Conservation (phyloP, 2,113 vertebrate species). For the Mustela lutreola region DNA sequence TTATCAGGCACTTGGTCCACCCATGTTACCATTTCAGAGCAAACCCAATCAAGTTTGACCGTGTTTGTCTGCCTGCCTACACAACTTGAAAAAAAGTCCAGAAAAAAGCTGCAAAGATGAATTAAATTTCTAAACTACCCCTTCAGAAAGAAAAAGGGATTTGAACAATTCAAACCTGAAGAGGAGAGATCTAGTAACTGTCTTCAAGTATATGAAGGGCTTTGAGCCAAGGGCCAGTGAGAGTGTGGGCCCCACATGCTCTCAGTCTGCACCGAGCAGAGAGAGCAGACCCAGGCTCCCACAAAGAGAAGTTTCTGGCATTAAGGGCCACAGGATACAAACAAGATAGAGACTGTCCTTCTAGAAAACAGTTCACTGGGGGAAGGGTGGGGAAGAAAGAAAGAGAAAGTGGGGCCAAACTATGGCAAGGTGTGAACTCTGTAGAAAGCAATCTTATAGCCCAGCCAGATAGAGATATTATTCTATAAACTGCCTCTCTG, state of each 20-base stretch:
- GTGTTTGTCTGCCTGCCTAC: not conserved
- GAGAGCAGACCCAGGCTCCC: not conserved
- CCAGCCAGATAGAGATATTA: not conserved
- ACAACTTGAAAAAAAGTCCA: conserved; percentile 7
- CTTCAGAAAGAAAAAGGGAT: conserved; percentile 45
- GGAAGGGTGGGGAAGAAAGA: not conserved
- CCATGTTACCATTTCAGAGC: not conserved
- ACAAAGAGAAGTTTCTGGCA: not conserved
- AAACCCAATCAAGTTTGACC: not conserved
- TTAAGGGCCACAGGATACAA: not conserved
- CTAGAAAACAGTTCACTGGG: not conserved
- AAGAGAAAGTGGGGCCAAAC: not conserved
- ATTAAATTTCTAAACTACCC: conserved; percentile 52
- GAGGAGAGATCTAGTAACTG: conserved; percentile 40
- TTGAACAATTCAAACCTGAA: not conserved
- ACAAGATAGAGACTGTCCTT: not conserved
- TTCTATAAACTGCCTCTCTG: not conserved
- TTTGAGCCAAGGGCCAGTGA: not conserved
- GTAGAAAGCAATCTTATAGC: not conserved
- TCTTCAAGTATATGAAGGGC: conserved; percentile 33
- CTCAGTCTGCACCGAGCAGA: not conserved
- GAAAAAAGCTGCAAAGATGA: not conserved
- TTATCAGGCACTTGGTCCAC: not conserved
- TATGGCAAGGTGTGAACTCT: not conserved
- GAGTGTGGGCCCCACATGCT: not conserved